phyloP scores from a whole-genome alignment of 2,888 invertebrate species.

The Sphaerophoria taeniata region DNA sequence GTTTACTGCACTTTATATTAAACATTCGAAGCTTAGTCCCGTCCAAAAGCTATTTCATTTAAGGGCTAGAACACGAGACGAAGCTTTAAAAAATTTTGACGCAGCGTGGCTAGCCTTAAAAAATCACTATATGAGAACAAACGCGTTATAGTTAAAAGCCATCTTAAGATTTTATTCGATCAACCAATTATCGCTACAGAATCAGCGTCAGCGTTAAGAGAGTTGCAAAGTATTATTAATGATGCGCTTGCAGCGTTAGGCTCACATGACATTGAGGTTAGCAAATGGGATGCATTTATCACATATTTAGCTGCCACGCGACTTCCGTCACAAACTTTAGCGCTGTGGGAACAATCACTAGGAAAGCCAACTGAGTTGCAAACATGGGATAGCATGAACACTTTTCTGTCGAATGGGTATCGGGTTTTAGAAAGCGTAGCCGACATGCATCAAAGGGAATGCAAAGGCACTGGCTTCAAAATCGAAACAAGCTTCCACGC shows the following conservation, averaged over 20 bases:
- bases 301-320: not conserved
- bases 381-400: conserved; percentile 2
- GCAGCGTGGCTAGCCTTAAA: not conserved
- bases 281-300: not conserved
- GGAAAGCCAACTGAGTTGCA: conserved; percentile 7
- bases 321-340: not conserved
- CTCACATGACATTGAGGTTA: not conserved
- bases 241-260: no score
- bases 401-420: conserved; percentile 10
- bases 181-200: not conserved
- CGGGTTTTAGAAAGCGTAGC: not conserved
- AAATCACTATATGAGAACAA: conserved; percentile 20
- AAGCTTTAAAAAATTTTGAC: not conserved
- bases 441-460: not conserved
- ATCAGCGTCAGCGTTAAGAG: conserved; percentile 6
- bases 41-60: conserved; percentile 10
- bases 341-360: not conserved
- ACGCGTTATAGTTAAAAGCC: not conserved
- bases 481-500: not conserved
- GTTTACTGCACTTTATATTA: not conserved
- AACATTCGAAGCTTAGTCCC: not conserved
- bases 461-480: not conserved
- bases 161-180: not conserved
- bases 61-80: not conserved
- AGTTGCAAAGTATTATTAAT: conserved; percentile 13